These are phyloP conservation scores for Brachirus orientalis DNA, from an alignment of 2,113 vertebrate genomes.

Conservation along the genomic window DNA sequence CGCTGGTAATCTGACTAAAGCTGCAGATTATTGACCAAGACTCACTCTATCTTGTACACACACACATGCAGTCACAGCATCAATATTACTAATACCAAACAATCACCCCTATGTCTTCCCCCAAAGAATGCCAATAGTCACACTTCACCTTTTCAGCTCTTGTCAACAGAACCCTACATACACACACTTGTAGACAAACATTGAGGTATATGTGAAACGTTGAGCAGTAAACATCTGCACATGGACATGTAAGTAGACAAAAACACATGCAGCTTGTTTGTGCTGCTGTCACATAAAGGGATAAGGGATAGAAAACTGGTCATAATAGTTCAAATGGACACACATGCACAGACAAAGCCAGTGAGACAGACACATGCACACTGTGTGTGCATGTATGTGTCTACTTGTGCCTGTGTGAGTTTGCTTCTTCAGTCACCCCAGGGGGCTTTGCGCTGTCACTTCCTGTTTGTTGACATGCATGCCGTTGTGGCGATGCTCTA, in stretches of 20 bases:
- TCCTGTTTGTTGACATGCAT: constrained; percentile 79
- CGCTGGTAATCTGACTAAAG: constrained; percentile 78
- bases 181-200: not conserved
- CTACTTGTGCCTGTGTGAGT: constrained; percentile 44
- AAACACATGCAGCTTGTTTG: constrained; percentile 19
- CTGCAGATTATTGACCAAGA: constrained; percentile 76
- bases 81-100: constrained; percentile 48
- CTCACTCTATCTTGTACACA: constrained; percentile 18
- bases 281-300: constrained; percentile 40
- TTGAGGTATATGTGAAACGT: too few species aligned
- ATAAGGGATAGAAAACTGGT: constrained; percentile 45
- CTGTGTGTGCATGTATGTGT: constrained; percentile 15
- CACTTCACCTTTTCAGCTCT: constrained; percentile 32
- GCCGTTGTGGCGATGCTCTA: constrained; percentile 70
- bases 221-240: constrained; percentile 1
- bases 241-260: too few species aligned
- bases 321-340: constrained; percentile 39
- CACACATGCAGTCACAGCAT: constrained; percentile 35
- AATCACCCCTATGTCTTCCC: constrained; percentile 27
- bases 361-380: constrained; percentile 11
- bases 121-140: constrained; percentile 24
- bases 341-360: constrained; percentile 18
- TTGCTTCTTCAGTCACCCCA: constrained; percentile 71
- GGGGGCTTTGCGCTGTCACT: constrained; percentile 72
- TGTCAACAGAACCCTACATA: constrained; percentile 25